These are phyloP conservation scores for Drosophila pseudoobscura DNA, from an alignment of 1,140 invertebrate genomes.

Conservation along the genomic window DNA sequence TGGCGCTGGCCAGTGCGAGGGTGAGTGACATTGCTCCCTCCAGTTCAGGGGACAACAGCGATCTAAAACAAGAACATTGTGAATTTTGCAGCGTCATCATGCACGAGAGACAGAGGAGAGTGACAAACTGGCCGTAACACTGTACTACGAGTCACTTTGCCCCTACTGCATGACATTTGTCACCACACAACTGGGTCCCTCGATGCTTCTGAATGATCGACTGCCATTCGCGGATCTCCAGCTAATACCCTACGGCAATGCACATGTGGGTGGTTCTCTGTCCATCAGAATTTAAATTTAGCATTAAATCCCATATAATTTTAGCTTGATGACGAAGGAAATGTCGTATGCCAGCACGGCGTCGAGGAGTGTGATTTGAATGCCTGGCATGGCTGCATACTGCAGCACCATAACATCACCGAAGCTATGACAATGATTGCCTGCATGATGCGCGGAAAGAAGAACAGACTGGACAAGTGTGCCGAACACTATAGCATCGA, in stretches of 20 bases:
- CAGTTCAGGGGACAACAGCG: background rate
- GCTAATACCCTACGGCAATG: slow-evolving; percentile 76
- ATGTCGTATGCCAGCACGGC: slow-evolving; percentile 71
- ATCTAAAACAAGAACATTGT: background rate
- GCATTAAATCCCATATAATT: background rate
- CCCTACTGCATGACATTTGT: slow-evolving; percentile 74
- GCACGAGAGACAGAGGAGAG: background rate
- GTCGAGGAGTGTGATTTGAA: slow-evolving; percentile 71
- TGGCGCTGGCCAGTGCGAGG: slow-evolving; percentile 14
- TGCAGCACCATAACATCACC: slow-evolving; percentile 59
- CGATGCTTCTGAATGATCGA: slow-evolving; percentile 49
- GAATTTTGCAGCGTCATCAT: slow-evolving; percentile 32
- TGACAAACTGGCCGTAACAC: slow-evolving; percentile 45
- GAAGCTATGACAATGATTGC: slow-evolving; percentile 65
- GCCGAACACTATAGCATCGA: slow-evolving; percentile 42
- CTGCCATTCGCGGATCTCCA: slow-evolving; percentile 58
- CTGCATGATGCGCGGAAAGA: slow-evolving; percentile 67
- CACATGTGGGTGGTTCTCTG: slow-evolving; percentile 15
- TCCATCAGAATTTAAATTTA: too few species aligned
- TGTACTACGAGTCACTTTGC: slow-evolving; percentile 79
- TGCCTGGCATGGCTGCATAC: slow-evolving; percentile 77
- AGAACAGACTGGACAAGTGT: slow-evolving; percentile 53
- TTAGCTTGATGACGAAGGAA: slow-evolving; percentile 22
- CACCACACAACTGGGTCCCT: slow-evolving; percentile 47
- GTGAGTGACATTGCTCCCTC: slow-evolving; percentile 20